Conservation (phyloP, 2,888 invertebrate species). For the Acanthosepion pharaonis region DNA sequence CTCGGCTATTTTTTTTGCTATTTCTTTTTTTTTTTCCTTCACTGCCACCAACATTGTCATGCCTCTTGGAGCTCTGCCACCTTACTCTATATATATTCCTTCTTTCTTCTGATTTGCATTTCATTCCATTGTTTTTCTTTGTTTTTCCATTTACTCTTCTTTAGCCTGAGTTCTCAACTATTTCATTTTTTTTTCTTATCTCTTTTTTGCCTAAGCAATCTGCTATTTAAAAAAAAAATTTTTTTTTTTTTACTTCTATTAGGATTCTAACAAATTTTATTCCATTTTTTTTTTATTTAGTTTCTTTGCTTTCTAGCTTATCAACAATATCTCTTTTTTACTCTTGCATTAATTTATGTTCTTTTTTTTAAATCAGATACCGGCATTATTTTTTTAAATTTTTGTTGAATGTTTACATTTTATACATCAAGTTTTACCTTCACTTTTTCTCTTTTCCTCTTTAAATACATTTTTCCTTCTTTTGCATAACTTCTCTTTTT, state of each 20-base stretch:
- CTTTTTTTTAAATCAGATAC: background rate
- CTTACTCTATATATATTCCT: background rate
- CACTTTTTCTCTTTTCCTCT: background rate
- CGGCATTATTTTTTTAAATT: background rate
- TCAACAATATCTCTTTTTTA: background rate
- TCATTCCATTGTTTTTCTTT: background rate
- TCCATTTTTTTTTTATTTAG: background rate
- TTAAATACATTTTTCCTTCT: background rate
- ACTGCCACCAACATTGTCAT: background rate
- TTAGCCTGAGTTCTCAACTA: background rate
- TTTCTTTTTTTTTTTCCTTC: background rate
- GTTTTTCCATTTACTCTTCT: background rate
- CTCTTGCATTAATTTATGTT: background rate
- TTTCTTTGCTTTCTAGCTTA: background rate
- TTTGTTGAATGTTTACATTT: no score
- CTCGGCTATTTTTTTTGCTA: background rate
- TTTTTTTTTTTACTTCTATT: background rate
- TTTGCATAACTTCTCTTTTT: background rate
- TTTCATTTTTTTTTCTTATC: background rate
- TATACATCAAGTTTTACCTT: background rate
- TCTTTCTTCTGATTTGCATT: background rate
- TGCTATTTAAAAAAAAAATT: background rate
- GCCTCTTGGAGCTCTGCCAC: no score
- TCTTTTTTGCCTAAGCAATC: background rate
- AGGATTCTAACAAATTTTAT: background rate